Base-by-base conservation (phyloP, 2,888 invertebrate genomes). In the Xylota sylvarum region DNA sequence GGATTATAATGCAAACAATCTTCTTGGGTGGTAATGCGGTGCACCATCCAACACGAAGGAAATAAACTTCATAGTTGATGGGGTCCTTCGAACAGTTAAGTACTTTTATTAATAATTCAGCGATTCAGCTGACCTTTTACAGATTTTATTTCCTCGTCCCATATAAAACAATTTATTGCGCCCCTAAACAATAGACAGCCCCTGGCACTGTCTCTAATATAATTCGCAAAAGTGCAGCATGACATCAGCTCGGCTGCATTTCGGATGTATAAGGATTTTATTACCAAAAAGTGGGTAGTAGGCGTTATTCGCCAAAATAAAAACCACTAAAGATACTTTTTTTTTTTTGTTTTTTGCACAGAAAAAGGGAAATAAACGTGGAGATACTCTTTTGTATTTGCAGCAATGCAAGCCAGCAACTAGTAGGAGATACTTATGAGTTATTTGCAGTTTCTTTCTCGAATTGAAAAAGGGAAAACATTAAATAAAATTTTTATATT, bases 251-350 rank as follows among this genome's bases (percentile, higher is more conserved):
- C 79, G 74, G 73, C 65, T 78, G 77, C 78, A 72, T 43, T 70
- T 52, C 58, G 70, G 64, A 80, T 85, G 65, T 65, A 76, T 80
- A 80, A 80, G 74, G 80, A 80, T 76, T 85, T 85, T 85, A 85
- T 80, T 76, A 64, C 60, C 43, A 56, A 7, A 62, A 69, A 74
- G 80, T 80, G 74, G 69, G 48, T 60, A 46, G 67, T 62, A 73
- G 78, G 78, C 83, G 78, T 78, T 67, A 43, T 52, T 46, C 23
- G 56, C n/a, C 17, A 40, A 67, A 60, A 62, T 2, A 64, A 60
- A 78, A 62, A 10, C 6, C 4, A 40, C 35, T 35, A 40, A 40
- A 48, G 48, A 48, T 19, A 10, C 19, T 46, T 72, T 7, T 35
- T 35, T 35, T 32, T 32, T 6, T 32, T n/a, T 30, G 30, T 5